Conservation (phyloP, 2,797 vertebrate species). For the Gadopsis marmoratus region DNA sequence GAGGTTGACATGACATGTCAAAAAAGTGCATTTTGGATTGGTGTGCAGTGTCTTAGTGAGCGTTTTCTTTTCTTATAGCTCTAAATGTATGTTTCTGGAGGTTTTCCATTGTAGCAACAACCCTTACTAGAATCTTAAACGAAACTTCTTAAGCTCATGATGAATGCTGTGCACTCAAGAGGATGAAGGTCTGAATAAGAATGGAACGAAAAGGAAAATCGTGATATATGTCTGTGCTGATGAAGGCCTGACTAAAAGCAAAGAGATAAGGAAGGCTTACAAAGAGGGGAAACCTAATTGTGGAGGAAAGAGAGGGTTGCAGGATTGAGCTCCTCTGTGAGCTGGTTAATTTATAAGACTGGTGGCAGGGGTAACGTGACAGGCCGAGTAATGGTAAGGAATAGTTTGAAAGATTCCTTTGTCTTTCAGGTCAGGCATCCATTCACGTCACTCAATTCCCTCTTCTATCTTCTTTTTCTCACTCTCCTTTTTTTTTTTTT, state of each 20-base stretch:
- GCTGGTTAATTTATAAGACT: conserved; percentile 84
- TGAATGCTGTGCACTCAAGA: conserved; percentile 56
- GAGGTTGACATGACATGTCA: conserved; percentile 9
- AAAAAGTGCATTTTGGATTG: conserved; percentile 19
- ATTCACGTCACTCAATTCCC: conserved; percentile 68
- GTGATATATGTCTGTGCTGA: conserved; percentile 68
- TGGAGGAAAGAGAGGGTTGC: conserved; percentile 67
- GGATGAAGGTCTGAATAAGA: conserved; percentile 62
- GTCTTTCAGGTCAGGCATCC: conserved; percentile 74
- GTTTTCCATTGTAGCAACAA: conserved; percentile 35
- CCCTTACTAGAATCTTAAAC: conserved; percentile 33
- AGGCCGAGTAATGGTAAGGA: conserved; percentile 79
- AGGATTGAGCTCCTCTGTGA: conserved; percentile 72
- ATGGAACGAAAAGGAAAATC: conserved; percentile 61
- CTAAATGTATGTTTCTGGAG: conserved; percentile 24
- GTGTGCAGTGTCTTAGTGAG: conserved; percentile 1
- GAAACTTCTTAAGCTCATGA: conserved; percentile 45
- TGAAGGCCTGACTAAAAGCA: conserved; percentile 66
- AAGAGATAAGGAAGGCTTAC: conserved; percentile 72
- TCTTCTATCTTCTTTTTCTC: conserved; percentile 68
- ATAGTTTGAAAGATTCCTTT: conserved; percentile 79
- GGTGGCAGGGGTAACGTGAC: conserved; percentile 73
- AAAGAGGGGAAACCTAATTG: conserved; percentile 78
- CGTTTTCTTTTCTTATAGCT: conserved; percentile 12
- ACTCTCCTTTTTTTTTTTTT: conserved; percentile 38